Conservation (phyloP, 2,888 invertebrate genomes). For the Allolobophora icterica region DNA sequence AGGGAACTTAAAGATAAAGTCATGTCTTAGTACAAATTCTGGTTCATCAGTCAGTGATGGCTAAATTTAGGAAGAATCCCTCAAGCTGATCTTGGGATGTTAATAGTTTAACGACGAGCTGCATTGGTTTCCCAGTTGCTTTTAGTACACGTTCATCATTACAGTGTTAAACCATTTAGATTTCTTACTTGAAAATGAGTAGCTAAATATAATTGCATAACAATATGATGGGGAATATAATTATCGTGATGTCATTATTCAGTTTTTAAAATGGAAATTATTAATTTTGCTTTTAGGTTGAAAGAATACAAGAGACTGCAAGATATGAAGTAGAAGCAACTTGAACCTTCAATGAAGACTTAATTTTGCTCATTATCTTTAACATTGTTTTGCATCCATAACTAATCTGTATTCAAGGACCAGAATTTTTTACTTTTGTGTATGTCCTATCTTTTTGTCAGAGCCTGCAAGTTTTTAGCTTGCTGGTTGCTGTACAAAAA, state of each 20-base stretch:
- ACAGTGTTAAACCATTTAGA: no score
- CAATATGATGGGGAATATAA: background rate
- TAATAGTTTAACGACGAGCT: background rate
- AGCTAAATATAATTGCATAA: background rate
- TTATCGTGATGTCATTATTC: background rate
- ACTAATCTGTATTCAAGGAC: background rate
- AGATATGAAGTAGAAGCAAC: constrained; percentile 21
- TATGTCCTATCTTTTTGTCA: background rate
- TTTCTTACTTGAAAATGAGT: no score
- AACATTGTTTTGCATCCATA: background rate
- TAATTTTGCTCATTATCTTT: background rate
- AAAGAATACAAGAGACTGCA: constrained; percentile 34
- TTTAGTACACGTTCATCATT: no score
- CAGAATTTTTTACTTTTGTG: background rate
- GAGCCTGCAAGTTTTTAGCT: background rate
- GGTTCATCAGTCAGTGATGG: background rate
- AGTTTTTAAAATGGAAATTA: background rate
- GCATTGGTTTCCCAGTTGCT: no score
- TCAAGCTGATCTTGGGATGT: background rate
- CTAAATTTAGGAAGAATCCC: no score
- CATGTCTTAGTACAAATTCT: no score
- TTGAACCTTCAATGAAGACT: background rate
- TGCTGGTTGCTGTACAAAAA: background rate
- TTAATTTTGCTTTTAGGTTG: constrained; percentile 24
- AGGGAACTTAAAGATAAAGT: background rate